phyloP scores from a whole-genome alignment of 1,140 invertebrate genomes.

The Lucilia cuprina region DNA sequence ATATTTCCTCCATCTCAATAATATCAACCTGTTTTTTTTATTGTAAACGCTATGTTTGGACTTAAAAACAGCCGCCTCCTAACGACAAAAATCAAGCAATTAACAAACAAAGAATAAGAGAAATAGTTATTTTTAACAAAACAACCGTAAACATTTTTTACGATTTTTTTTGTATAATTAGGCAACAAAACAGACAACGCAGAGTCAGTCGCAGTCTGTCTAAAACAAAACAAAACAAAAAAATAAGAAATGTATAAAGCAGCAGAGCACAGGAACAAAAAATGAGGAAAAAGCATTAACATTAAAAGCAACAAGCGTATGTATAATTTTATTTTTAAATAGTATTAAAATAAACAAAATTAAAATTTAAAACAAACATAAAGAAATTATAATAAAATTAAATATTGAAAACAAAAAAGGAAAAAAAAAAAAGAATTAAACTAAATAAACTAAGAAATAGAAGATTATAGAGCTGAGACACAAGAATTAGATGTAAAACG shows the following conservation, averaged over 20 bases:
- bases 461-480: conserved; percentile 30
- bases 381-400: conserved; percentile 21
- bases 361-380: conserved; percentile 12
- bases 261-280: conserved; percentile 24
- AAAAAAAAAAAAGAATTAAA: conserved; percentile 16
- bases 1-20: conserved; percentile 13
- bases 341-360: conserved; percentile 26
- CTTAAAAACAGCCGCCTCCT: not conserved
- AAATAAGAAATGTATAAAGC: not conserved
- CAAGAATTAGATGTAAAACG: conserved; percentile 32
- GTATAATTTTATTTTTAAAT: conserved; percentile 25
- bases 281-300: not conserved
- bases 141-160: not conserved
- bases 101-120: not conserved
- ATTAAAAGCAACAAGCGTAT: conserved; percentile 9
- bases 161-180: conserved; percentile 3
- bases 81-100: no score
- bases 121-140: not conserved
- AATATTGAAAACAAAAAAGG: conserved; percentile 22
- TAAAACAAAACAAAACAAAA: not conserved
- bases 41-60: not conserved
- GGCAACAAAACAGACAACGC: not conserved
- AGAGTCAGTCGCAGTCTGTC: not conserved
- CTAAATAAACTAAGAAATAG: conserved; percentile 27
- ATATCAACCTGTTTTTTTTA: not conserved